phyloP scores from a whole-genome alignment of 2,113 vertebrate species.

The Ellobius talpinus region DNA sequence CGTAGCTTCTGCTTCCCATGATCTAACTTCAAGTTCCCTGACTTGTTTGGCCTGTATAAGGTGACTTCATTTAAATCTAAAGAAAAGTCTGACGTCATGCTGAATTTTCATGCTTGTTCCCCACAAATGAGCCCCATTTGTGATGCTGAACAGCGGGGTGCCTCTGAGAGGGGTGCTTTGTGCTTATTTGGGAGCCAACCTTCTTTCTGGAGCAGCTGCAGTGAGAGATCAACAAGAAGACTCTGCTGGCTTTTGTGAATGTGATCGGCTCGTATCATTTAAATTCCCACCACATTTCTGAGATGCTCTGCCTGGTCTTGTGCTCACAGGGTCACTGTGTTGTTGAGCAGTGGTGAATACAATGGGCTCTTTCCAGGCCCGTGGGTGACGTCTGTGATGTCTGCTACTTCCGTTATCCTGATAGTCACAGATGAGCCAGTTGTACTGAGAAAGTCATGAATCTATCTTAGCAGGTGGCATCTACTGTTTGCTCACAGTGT shows the following conservation, averaged over 20 bases:
- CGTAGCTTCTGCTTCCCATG: accelerated
- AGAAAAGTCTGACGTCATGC: background rate
- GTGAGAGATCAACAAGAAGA: background rate
- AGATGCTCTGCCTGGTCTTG: background rate
- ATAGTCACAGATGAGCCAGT: background rate
- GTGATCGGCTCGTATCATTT: background rate
- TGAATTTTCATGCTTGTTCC: background rate
- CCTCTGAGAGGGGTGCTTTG: background rate
- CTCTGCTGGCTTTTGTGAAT: background rate
- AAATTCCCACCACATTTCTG: background rate
- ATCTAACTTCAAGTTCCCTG: background rate
- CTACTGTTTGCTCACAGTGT: background rate
- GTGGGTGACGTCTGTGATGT: background rate
- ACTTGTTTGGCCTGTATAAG: background rate
- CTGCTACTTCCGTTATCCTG: background rate
- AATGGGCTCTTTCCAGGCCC: background rate
- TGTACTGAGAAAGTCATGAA: background rate
- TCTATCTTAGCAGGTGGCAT: background rate
- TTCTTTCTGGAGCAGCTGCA: background rate
- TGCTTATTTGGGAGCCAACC: background rate
- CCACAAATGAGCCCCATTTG: accelerated
- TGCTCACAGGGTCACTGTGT: background rate
- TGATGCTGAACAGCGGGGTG: accelerated
- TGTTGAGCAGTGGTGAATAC: background rate
- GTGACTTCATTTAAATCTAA: background rate